A percentile compares a stretch with the other conserved stretches of the same genome.
Evolutionary conservation across 2,113 vertebrate genomes (phyloP).

Genomic region (Heterotilapia buettikoferi): DNA sequence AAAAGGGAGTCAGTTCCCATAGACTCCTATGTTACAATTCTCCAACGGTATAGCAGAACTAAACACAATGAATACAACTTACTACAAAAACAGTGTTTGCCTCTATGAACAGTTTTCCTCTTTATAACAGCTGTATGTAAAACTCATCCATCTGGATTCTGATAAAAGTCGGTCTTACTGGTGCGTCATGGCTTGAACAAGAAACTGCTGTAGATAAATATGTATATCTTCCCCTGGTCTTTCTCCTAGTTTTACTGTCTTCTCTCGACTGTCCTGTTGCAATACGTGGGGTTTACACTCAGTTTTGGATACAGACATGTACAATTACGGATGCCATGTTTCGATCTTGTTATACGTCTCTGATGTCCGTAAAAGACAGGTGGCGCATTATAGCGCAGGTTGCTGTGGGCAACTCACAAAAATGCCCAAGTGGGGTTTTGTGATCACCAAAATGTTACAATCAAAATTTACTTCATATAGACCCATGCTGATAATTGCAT

Average conservation of each 20-base stretch:
- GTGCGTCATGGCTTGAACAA: no score
- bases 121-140: no score
- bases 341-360: not conserved
- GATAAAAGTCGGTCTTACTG: not conserved
- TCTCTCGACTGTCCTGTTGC: no score
- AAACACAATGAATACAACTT: not conserved
- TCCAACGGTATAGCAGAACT: not conserved
- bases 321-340: not conserved
- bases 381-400: not conserved
- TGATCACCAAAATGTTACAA: not conserved
- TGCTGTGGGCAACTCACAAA: not conserved
- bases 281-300: no score
- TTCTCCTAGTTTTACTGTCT: no score
- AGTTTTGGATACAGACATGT: not conserved
- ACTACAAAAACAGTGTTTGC: not conserved
- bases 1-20: not conserved
- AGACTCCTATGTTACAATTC: not conserved
- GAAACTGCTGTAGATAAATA: no score
- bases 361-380: no score
- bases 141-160: not conserved
- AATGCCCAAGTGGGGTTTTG: not conserved
- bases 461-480: not conserved
- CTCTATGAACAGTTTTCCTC: not conserved
- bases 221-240: no score
- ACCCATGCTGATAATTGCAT: not conserved